Evolutionary conservation across 2,888 invertebrate genomes (phyloP).

Genomic region (Aradus depressus): DNA sequence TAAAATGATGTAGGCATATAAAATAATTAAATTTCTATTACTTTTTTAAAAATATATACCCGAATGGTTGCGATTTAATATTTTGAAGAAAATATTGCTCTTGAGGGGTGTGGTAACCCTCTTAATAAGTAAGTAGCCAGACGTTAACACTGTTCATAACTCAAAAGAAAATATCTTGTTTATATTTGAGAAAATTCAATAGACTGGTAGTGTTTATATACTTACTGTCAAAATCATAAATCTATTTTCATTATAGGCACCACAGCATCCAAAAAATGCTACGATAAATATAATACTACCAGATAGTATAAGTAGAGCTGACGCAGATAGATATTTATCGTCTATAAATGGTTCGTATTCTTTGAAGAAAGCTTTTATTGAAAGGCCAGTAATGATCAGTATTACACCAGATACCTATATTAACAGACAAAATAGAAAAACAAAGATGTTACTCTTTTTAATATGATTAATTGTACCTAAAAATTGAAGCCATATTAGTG

Average conservation of each 20-base stretch:
- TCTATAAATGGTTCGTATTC: constrained; percentile 27
- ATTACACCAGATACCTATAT: constrained; percentile 24
- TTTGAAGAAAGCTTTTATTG: constrained; percentile 22
- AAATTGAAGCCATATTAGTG: background rate
- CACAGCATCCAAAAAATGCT: constrained; percentile 40
- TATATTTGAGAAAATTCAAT: too few relatives aligned
- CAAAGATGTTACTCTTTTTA: background rate
- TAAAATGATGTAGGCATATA: too few relatives aligned
- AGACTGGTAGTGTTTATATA: too few relatives aligned
- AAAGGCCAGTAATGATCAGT: constrained; percentile 21
- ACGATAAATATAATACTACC: constrained; percentile 35
- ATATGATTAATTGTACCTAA: background rate
- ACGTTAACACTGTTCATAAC: too few relatives aligned
- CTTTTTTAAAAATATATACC: too few relatives aligned
- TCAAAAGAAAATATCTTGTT: too few relatives aligned
- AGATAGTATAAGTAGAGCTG: constrained; percentile 27
- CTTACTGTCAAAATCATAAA: constrained; percentile 39
- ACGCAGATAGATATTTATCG: constrained; percentile 26
- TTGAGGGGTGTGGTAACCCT: too few relatives aligned
- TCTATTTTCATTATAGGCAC: constrained; percentile 39
- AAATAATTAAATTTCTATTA: too few relatives aligned
- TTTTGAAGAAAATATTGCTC: too few relatives aligned
- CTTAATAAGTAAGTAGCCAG: too few relatives aligned
- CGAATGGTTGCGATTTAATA: too few relatives aligned
- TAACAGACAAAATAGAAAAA: background rate